phyloP scores from a whole-genome alignment of 2,113 vertebrate genomes.

The Athene noctua region DNA sequence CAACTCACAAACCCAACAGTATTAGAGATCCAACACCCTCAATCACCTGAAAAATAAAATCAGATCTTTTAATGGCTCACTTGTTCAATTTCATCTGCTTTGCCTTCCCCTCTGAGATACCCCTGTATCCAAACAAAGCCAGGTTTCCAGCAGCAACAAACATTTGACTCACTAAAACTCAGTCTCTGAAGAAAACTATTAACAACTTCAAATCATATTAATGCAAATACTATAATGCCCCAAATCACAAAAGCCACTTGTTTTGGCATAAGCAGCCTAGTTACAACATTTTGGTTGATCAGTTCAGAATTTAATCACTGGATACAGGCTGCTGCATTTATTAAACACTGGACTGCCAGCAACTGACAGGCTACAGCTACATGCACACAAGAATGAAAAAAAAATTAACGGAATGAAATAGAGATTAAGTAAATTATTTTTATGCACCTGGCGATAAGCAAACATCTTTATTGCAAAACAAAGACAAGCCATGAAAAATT shows the following conservation, averaged over 20 bases:
- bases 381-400: background rate
- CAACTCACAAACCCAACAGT: background rate
- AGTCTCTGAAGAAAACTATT: background rate
- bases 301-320: constrained; percentile 23
- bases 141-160: constrained; percentile 11
- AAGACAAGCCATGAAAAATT: constrained; percentile 64
- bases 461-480: constrained; percentile 62
- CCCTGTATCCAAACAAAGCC: background rate
- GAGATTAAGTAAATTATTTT: constrained; percentile 60
- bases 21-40: background rate
- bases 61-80: background rate
- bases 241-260: constrained; percentile 40
- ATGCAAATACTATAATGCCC: background rate
- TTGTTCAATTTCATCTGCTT: background rate
- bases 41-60: background rate
- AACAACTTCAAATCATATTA: background rate
- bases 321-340: background rate
- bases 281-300: constrained; percentile 18
- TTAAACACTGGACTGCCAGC: constrained; percentile 12
- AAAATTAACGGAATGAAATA: constrained; percentile 43
- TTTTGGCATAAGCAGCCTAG: background rate
- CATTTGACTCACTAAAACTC: background rate
- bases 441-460: constrained; percentile 57
- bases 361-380: background rate
- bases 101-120: background rate